Evolutionary conservation across 2,797 vertebrate genomes (phyloP).

Genomic region (Notoglanidium macrostoma): DNA sequence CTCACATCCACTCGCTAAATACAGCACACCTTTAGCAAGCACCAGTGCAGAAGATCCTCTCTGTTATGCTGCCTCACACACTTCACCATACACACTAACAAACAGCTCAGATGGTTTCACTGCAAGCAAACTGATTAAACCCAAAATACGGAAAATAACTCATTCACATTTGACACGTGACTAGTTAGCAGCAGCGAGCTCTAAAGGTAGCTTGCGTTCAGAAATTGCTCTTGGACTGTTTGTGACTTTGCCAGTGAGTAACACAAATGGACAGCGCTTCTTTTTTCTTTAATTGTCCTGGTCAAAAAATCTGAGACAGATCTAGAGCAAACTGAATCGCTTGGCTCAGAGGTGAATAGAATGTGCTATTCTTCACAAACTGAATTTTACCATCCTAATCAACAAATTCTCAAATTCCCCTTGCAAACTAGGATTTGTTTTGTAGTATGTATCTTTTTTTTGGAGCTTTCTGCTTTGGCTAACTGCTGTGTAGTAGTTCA

Average conservation of each 20-base stretch:
- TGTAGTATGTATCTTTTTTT: neutral
- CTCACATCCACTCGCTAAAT: neutral
- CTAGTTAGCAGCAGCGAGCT: neutral
- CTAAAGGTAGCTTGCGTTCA: neutral
- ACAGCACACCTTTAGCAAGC: neutral
- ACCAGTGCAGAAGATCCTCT: neutral
- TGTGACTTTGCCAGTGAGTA: neutral
- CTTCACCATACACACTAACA: neutral
- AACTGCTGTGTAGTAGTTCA: neutral
- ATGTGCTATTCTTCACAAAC: neutral
- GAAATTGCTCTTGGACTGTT: neutral
- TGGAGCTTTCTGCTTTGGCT: neutral
- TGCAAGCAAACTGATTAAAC: conserved; percentile 2
- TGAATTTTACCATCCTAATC: neutral
- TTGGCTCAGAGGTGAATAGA: neutral
- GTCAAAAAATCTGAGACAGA: neutral
- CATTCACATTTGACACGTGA: neutral
- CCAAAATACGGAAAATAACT: neutral
- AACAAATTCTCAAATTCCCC: neutral
- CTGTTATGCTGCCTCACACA: neutral
- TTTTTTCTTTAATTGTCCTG: neutral
- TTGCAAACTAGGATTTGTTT: neutral
- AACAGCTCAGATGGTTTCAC: neutral
- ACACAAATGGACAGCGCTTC: neutral
- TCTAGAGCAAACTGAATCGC: neutral